A percentile compares a stretch with the other conserved stretches of the same genome.
phyloP scores from a whole-genome alignment of 2,113 vertebrate genomes.

The Campylorhamphus procurvoides region DNA sequence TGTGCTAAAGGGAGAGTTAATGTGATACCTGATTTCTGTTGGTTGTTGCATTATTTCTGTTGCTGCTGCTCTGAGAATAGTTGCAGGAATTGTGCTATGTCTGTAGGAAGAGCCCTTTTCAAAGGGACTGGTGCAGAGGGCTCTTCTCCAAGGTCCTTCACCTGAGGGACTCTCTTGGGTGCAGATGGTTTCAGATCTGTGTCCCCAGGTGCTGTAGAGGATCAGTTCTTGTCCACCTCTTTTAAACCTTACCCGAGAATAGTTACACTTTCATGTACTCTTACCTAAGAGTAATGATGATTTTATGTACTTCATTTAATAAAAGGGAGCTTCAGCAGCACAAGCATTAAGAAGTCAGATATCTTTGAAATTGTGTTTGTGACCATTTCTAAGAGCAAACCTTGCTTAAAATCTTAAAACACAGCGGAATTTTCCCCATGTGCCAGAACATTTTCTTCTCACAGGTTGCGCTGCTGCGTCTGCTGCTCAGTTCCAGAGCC shows the following conservation, averaged over 20 bases:
- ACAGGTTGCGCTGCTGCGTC: background rate
- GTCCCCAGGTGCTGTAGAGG: background rate
- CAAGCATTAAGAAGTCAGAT: background rate
- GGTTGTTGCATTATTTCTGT: background rate
- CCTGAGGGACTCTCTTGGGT: background rate
- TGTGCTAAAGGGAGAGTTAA: background rate
- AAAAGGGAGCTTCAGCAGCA: background rate
- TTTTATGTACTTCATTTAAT: background rate
- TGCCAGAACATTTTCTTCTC: background rate
- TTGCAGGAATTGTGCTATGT: background rate
- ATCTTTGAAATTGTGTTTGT: background rate
- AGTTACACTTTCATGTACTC: background rate
- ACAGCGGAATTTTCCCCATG: background rate
- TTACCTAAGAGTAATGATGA: background rate
- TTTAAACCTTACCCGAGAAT: background rate
- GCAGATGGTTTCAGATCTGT: background rate
- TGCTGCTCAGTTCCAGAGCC: conserved; percentile 3
- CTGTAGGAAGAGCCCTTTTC: background rate
- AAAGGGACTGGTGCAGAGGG: background rate
- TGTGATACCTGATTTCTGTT: background rate
- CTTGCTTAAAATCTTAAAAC: background rate
- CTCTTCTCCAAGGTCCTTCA: background rate
- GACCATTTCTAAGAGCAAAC: background rate
- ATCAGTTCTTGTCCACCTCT: background rate
- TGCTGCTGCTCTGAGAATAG: background rate